Base-by-base conservation (phyloP, 2,797 vertebrate genomes). In the Labeo calbasu region DNA sequence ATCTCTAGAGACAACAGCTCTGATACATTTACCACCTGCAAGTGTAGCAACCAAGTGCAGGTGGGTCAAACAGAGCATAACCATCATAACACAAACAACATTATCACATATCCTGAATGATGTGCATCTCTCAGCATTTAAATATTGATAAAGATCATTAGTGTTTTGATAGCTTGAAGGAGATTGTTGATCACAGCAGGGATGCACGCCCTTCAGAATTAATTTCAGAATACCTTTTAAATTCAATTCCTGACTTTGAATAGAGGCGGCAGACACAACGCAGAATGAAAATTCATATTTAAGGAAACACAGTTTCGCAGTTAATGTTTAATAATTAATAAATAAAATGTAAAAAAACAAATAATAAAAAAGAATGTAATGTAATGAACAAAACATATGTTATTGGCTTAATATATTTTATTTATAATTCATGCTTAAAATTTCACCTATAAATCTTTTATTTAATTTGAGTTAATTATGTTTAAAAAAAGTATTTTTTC, bases 21-120 rank as follows among this genome's bases (percentile, higher is more conserved):
- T 46, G 81, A 87, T 25, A 76, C 89, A 59, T 95, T 94, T 89
- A 91, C 91, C 79, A 86, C 87, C 77, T 97, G 96, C 88, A 94
- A 92, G 87, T 97, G 96, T 32, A 53, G 51, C 32, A 68, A 82
- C 15, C 81, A 79, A 66, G 46, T 48, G 14, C 89, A 90, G 89
- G 90, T 91, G 72, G 84, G 86, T 77, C 50, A 55, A 46, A 59
- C 73, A 70, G 63, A 51, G 36, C 50, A 69, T 36, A 57, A 57
- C 55, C 55, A 68, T 48, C 50, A 57, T 66, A 48, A 83, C 72
- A 48, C n/a, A 57, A 77, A 68, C 7, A 69, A 82, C 69, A 63
- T 57, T 63, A 75, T 57, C 71, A n/a, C 57, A 14, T 68, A 21
- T 59, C 63, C 36, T 28, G 70, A 32, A 72, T 28, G 15, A 51